phyloP scores from a whole-genome alignment of 2,797 vertebrate genomes.

The Gymnodraco acuticeps region DNA sequence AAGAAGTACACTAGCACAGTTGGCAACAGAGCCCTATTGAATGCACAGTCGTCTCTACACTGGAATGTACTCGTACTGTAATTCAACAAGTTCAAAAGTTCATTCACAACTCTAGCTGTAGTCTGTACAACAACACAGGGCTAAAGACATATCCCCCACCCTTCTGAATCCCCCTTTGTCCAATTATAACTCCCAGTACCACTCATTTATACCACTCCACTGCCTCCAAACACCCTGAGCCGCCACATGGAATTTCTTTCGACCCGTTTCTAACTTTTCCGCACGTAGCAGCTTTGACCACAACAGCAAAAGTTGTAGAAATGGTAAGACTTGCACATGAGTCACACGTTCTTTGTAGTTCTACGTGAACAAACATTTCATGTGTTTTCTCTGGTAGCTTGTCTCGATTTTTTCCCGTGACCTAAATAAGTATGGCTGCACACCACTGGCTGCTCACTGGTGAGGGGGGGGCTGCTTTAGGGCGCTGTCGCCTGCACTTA shows the following conservation, averaged over 20 bases:
- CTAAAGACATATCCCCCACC: conserved; percentile 25
- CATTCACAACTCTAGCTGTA: conserved; percentile 19
- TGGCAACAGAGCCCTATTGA: background rate
- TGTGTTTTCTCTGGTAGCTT: conserved; percentile 28
- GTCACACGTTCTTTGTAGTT: conserved; percentile 29
- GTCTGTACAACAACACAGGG: conserved; percentile 4
- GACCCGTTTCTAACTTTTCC: conserved; percentile 25
- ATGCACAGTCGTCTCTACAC: background rate
- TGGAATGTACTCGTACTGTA: conserved; percentile 19
- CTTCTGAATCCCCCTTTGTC: conserved; percentile 24
- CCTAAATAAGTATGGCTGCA: conserved; percentile 59
- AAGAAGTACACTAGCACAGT: background rate
- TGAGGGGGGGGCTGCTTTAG: conserved; percentile 54
- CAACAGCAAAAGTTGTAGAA: conserved; percentile 17
- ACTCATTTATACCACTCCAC: conserved; percentile 33
- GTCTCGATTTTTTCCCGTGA: conserved; percentile 48
- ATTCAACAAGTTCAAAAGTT: conserved; percentile 62
- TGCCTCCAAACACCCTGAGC: conserved; percentile 39
- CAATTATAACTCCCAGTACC: conserved; percentile 61
- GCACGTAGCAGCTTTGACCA: conserved; percentile 3
- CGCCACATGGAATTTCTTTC: conserved; percentile 50
- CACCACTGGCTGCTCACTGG: conserved; percentile 41
- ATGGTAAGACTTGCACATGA: background rate
- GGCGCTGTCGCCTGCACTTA: conserved; percentile 69
- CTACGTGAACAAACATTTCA: conserved; percentile 13